Percentiles rank a stretch among this genome's conserved stretches.
Conservation (phyloP, 2,113 vertebrate species). For the Pungitius pungitius region DNA sequence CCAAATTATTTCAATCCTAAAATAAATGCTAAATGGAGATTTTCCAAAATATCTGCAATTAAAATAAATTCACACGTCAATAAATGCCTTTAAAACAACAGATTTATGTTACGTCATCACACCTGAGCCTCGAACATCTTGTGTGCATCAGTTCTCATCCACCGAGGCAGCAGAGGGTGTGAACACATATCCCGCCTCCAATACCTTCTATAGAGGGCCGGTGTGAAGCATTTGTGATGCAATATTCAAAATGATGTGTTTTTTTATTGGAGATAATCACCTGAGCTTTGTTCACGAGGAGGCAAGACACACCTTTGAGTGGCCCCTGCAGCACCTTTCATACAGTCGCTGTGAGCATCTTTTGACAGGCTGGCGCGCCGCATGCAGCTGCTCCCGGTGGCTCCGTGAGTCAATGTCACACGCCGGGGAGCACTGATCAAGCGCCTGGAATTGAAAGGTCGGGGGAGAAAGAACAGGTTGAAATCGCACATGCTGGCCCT, state of each 20-base stretch:
- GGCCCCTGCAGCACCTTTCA: neutral
- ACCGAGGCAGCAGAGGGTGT: neutral
- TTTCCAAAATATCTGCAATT: neutral
- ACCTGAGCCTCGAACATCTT: neutral
- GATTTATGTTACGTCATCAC: neutral
- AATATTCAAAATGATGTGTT: neutral
- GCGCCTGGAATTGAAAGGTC: neutral
- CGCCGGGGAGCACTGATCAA: neutral
- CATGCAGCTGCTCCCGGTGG: neutral
- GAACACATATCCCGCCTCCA: too few relatives aligned
- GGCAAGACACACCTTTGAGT: neutral
- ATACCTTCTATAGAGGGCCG: neutral
- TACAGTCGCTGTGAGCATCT: neutral
- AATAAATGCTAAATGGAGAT: neutral
- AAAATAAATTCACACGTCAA: neutral
- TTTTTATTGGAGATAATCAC: neutral
- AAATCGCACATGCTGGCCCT: conserved; percentile 1
- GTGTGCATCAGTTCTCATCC: neutral
- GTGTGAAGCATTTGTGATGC: neutral
- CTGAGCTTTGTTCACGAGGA: neutral
- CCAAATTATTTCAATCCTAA: neutral
- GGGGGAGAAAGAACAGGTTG: neutral
- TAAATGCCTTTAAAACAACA: neutral
- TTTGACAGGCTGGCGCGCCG: neutral
- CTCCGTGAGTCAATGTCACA: neutral